phyloP scores from a whole-genome alignment of 2,113 vertebrate species.

The Oncorhynchus gorbuscha region DNA sequence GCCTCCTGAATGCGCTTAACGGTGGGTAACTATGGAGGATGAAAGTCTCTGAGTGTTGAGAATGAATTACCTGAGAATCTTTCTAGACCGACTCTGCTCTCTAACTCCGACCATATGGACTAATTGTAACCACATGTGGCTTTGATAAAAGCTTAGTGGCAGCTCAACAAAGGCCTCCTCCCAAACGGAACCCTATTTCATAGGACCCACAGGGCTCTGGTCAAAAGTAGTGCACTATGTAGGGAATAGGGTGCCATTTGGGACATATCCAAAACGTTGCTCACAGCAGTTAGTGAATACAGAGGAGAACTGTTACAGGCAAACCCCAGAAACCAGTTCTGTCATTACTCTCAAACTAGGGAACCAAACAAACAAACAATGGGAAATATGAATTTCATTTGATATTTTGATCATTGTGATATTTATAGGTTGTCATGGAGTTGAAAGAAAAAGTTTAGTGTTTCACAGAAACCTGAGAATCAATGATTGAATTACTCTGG shows the following conservation, averaged over 20 bases:
- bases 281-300: background rate
- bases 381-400: background rate
- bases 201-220: too few species aligned
- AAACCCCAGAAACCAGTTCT: background rate
- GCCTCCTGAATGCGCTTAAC: too few species aligned
- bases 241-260: too few species aligned
- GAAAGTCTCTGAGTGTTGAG: slow-evolving; percentile 2
- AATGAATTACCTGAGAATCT: slow-evolving; percentile 12
- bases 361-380: background rate
- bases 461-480: background rate
- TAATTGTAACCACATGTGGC: too few species aligned
- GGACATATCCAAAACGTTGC: background rate
- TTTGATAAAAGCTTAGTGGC: too few species aligned
- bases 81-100: too few species aligned
- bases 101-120: too few species aligned
- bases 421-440: background rate
- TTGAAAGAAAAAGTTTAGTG: background rate
- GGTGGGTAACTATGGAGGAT: too few species aligned
- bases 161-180: background rate
- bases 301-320: background rate
- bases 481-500: background rate
- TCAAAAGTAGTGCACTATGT: too few species aligned
- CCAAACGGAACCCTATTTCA: too few species aligned
- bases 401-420: background rate
- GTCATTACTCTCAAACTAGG: too few species aligned